Conservation (phyloP, 2,113 vertebrate genomes). For the Labrus mixtus region DNA sequence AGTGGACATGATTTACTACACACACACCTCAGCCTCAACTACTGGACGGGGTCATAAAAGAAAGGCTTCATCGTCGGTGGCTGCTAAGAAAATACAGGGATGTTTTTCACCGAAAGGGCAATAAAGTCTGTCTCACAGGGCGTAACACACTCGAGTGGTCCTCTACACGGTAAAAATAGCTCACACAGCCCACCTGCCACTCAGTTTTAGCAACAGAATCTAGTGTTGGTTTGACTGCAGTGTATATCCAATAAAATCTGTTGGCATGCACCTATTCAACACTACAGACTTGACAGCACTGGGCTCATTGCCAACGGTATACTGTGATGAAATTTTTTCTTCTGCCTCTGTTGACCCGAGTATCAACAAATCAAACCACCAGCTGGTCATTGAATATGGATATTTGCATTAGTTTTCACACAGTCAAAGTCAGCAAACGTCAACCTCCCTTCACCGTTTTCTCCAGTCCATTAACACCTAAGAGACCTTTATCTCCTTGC, state of each 20-base stretch:
- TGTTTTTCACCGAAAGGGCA: conserved; percentile 73
- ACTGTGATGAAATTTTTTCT: conserved; percentile 28
- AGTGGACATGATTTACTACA: conserved; percentile 56
- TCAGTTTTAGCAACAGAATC: conserved; percentile 24
- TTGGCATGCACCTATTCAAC: conserved; percentile 31
- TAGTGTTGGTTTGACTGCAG: conserved; percentile 24
- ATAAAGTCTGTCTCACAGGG: conserved; percentile 60
- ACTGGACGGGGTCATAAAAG: conserved; percentile 67
- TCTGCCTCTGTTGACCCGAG: conserved; percentile 45
- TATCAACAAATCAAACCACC: conserved; percentile 56
- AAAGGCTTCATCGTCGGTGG: conserved; percentile 44
- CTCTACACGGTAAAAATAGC: conserved; percentile 14
- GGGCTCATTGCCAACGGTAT: conserved; percentile 48
- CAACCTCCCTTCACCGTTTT: neutral
- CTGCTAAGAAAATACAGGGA: conserved; percentile 61
- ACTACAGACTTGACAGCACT: conserved; percentile 21
- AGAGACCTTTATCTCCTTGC: neutral
- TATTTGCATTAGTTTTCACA: conserved; percentile 41
- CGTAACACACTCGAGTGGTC: conserved; percentile 54
- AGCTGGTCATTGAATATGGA: conserved; percentile 51
- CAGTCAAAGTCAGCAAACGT: conserved; percentile 30
- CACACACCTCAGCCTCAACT: conserved; percentile 21
- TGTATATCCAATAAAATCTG: conserved; percentile 27
- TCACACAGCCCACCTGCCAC: conserved; percentile 39
- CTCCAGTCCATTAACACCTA: neutral